Conservation (phyloP, 2,113 vertebrate genomes). For the Ursus arctos region DNA sequence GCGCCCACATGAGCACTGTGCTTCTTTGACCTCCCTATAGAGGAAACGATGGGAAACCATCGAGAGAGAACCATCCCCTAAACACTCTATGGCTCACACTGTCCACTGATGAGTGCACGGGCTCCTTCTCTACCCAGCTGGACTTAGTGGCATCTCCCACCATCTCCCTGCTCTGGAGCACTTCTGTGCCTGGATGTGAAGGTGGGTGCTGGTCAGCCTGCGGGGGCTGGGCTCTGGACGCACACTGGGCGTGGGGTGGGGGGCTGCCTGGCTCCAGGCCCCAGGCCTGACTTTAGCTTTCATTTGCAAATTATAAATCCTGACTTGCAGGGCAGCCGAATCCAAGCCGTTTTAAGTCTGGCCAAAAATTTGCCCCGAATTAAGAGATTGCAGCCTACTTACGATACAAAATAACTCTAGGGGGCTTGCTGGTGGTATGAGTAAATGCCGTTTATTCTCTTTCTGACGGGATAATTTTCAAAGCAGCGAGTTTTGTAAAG, state of each 20-base stretch:
- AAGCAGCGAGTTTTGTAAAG: constrained; percentile 87
- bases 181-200: fast-evolving
- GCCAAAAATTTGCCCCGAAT: constrained; percentile 92
- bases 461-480: constrained; percentile 92
- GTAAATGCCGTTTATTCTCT: constrained; percentile 88
- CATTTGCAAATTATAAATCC: constrained; percentile 85
- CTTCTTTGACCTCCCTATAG: background rate
- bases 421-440: constrained; percentile 82
- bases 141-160: background rate
- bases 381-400: constrained; percentile 87
- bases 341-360: constrained; percentile 87
- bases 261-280: background rate
- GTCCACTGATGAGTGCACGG: fast-evolving
- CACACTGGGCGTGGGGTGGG: background rate
- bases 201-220: background rate
- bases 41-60: fast-evolving
- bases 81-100: fast-evolving
- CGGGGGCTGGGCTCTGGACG: constrained; percentile 17
- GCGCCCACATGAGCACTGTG: background rate
- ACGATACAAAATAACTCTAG: constrained; percentile 77
- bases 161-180: fast-evolving
- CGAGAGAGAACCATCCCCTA: background rate
- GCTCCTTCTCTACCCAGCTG: background rate
- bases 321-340: constrained; percentile 85
- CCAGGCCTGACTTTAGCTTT: constrained; percentile 77